Evolutionary conservation across 1,140 invertebrate genomes (phyloP).

Genomic region (Plectrocnemia conspersa): DNA sequence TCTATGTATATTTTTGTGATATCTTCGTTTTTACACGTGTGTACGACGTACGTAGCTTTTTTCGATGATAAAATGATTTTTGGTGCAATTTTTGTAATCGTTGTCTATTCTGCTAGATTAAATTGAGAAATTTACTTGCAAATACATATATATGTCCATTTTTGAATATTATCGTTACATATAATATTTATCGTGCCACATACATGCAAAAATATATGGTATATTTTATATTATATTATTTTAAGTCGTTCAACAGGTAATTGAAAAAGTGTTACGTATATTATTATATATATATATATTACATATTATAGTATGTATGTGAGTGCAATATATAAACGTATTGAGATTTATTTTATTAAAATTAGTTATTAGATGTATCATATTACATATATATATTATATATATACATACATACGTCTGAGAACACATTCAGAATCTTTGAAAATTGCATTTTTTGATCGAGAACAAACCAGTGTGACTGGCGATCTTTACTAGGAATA

Average conservation of each 20-base stretch:
- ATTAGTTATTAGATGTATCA: too few relatives aligned
- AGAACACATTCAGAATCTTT: slow-evolving; percentile 13
- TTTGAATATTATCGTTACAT: not conserved
- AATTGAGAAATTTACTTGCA: too few relatives aligned
- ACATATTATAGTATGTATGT: slow-evolving; percentile 31
- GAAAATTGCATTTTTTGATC: slow-evolving; percentile 12
- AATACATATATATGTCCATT: slow-evolving; percentile 3
- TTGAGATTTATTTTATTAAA: slow-evolving; percentile 36
- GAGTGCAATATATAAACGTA: slow-evolving; percentile 33
- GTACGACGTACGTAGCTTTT: too few relatives aligned
- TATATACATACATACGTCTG: slow-evolving; percentile 14
- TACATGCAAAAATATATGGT: slow-evolving; percentile 19
- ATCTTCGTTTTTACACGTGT: too few relatives aligned
- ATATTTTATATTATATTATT: slow-evolving; percentile 32
- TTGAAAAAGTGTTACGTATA: slow-evolving; percentile 26
- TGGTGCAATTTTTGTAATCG: too few relatives aligned
- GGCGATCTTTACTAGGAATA: slow-evolving; percentile 25
- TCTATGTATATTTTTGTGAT: slow-evolving; percentile 1
- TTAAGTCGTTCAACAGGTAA: too few relatives aligned
- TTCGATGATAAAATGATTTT: too few relatives aligned
- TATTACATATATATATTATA: slow-evolving; percentile 30
- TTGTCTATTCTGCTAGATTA: too few relatives aligned
- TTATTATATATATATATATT: slow-evolving; percentile 24
- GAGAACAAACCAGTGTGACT: slow-evolving; percentile 22
- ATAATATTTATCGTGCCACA: slow-evolving; percentile 15